A percentile compares a stretch with the other conserved stretches of the same genome.
Evolutionary conservation across 2,888 invertebrate genomes (phyloP).

Genomic region (Diogma glabrata): DNA sequence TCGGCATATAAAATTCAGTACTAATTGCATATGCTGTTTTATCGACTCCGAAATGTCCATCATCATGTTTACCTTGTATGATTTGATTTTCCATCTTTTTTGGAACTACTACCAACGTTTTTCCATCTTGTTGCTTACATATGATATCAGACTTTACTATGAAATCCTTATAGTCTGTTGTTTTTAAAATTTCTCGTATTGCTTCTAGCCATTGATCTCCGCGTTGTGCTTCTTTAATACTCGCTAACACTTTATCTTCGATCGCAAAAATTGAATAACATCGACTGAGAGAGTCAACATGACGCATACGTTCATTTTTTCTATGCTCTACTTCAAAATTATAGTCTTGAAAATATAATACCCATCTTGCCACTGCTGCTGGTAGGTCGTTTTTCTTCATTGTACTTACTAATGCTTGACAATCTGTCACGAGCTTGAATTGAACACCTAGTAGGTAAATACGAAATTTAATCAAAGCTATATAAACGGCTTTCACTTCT

Average conservation of each 20-base stretch:
- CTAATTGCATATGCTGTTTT: too few relatives aligned
- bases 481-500: not conserved
- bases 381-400: not conserved
- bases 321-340: not conserved
- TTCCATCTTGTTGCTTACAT: too few relatives aligned
- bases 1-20: too few relatives aligned
- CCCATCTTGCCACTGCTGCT: too few relatives aligned
- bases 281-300: not conserved
- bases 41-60: too few relatives aligned
- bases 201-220: not conserved
- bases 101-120: too few relatives aligned
- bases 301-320: not conserved
- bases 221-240: not conserved
- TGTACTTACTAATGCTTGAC: not conserved
- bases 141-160: too few relatives aligned
- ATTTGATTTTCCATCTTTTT: too few relatives aligned
- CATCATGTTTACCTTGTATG: too few relatives aligned
- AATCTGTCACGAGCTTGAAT: not conserved
- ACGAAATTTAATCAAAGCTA: not conserved
- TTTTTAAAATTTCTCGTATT: not conserved
- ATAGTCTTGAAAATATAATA: not conserved
- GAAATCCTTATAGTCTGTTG: not conserved
- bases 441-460: not conserved
- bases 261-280: not conserved
- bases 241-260: not conserved